Conservation (phyloP, 2,888 invertebrate species). For the Rhopalosiphum nymphaeae region DNA sequence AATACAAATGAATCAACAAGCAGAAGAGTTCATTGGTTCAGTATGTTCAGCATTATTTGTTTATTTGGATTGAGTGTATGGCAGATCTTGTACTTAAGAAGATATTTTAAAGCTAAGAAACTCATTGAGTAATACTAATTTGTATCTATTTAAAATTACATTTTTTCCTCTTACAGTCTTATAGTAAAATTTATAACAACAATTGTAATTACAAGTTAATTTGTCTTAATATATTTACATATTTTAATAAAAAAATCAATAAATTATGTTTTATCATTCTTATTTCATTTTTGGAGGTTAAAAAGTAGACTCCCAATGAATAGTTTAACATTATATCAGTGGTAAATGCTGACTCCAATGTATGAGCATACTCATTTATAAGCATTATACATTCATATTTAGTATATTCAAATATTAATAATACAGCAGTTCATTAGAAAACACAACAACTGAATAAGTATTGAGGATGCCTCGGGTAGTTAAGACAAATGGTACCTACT, state of each 20-base stretch:
- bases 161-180: not conserved
- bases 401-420: not conserved
- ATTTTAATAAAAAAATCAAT: not conserved
- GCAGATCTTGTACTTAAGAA: slow-evolving; percentile 97
- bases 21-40: slow-evolving; percentile 95
- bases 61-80: slow-evolving; percentile 94
- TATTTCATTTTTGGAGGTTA: not conserved
- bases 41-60: slow-evolving; percentile 97
- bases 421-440: not conserved
- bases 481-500: not conserved
- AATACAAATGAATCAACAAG: slow-evolving; percentile 99
- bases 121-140: slow-evolving; percentile 85
- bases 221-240: not conserved
- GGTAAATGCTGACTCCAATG: not conserved
- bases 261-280: not conserved
- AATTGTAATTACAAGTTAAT: slow-evolving; percentile 6
- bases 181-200: slow-evolving; percentile 11
- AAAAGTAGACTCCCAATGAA: not conserved
- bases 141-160: not conserved
- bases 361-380: not conserved
- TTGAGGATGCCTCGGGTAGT: not conserved
- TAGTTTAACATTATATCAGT: not conserved
- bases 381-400: not conserved
- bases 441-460: not conserved
- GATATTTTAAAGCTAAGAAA: slow-evolving; percentile 99